Conservation (phyloP, 2,888 invertebrate species). For the Acrobasis consociella region DNA sequence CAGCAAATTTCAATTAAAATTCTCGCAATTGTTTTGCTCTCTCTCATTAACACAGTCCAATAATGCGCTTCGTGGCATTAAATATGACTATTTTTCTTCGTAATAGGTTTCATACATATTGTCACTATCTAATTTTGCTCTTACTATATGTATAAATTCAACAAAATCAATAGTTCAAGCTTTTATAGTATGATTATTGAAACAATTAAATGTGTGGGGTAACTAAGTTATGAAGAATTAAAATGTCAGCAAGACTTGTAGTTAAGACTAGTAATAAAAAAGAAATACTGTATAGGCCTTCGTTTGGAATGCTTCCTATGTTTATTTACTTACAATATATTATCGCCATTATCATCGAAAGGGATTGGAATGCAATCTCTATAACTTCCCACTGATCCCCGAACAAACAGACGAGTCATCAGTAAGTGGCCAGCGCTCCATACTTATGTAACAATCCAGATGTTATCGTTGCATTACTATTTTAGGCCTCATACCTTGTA, state of each 20-base stretch:
- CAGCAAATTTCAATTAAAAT: slow-evolving; percentile 7
- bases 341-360: slow-evolving; percentile 2
- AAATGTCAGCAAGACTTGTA: too few relatives aligned
- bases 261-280: neutral
- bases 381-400: slow-evolving; percentile 16
- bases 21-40: slow-evolving; percentile 16
- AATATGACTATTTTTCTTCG: neutral
- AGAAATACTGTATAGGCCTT: neutral
- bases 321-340: neutral
- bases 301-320: neutral
- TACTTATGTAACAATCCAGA: slow-evolving; percentile 16
- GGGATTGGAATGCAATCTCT: slow-evolving; percentile 10
- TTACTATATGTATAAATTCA: too few relatives aligned
- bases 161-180: too few relatives aligned
- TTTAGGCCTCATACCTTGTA: slow-evolving; percentile 12
- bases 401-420: slow-evolving; percentile 14
- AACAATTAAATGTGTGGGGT: too few relatives aligned
- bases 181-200: too few relatives aligned
- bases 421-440: slow-evolving; percentile 16
- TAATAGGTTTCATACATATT: neutral
- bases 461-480: slow-evolving; percentile 15
- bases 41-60: slow-evolving; percentile 26
- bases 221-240: too few relatives aligned
- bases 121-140: too few relatives aligned
- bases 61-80: slow-evolving; percentile 2